phyloP scores from a whole-genome alignment of 2,888 invertebrate species.

The Chymomyza caudatula region DNA sequence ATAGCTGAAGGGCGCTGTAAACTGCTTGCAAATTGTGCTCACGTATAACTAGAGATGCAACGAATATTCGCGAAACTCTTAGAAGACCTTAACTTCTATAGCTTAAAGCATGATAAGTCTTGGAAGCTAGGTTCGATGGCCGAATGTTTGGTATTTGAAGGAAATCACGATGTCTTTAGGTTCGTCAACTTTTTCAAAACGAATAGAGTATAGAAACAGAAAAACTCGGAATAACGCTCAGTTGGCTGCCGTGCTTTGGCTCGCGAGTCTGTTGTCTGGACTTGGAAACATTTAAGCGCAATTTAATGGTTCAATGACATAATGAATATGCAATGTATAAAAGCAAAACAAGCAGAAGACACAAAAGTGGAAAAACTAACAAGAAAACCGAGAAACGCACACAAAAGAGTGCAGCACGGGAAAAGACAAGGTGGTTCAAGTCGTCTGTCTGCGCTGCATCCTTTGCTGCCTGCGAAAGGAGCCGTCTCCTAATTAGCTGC shows the following conservation, averaged over 20 bases:
- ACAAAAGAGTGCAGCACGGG: slow-evolving; percentile 19
- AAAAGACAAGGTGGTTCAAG: not conserved
- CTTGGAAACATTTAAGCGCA: slow-evolving; percentile 60
- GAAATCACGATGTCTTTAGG: too few species aligned
- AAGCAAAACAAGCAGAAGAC: slow-evolving; percentile 20
- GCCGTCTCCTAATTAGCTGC: slow-evolving; percentile 61
- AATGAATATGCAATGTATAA: slow-evolving; percentile 64
- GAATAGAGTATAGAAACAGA: not conserved
- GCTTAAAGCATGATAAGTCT: too few species aligned
- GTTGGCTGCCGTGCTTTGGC: not conserved
- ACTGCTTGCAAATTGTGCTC: too few species aligned
- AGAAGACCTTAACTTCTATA: too few species aligned
- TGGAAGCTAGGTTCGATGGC: too few species aligned
- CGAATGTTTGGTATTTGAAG: too few species aligned
- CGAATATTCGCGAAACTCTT: too few species aligned
- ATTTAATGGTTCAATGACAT: slow-evolving; percentile 75
- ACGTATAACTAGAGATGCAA: too few species aligned
- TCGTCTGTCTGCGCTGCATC: not conserved
- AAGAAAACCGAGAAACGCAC: slow-evolving; percentile 15
- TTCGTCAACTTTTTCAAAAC: not conserved
- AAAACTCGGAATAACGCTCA: not conserved
- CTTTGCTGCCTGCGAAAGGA: slow-evolving; percentile 18
- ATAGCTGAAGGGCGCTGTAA: too few species aligned
- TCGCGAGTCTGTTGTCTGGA: not conserved
- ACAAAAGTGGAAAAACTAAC: slow-evolving; percentile 13